Percentiles rank a stretch among this genome's conserved stretches.
phyloP scores from a whole-genome alignment of 2,797 vertebrate genomes.

The Protonibea diacanthus region DNA sequence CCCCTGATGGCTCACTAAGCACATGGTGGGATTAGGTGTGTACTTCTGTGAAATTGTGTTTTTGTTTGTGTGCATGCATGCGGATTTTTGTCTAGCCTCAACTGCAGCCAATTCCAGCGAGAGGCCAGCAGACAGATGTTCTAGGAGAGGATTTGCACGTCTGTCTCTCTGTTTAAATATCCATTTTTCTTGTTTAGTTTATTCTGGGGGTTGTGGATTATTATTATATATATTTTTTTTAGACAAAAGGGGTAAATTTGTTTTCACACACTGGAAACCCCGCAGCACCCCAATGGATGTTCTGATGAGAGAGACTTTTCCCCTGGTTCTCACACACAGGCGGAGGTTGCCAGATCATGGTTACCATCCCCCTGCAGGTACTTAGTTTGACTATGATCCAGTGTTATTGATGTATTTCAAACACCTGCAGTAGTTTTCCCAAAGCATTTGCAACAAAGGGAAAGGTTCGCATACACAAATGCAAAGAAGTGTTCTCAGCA shows the following conservation, averaged over 20 bases:
- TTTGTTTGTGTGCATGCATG: conserved; percentile 53
- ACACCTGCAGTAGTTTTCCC: conserved; percentile 70
- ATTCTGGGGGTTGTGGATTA: conserved; percentile 28
- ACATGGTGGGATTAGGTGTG: conserved; percentile 78
- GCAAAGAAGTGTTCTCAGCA: conserved; percentile 44
- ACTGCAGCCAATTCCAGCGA: conserved; percentile 74
- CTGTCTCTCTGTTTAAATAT: conserved; percentile 71
- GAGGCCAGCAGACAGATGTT: conserved; percentile 81
- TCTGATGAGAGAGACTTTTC: conserved; percentile 72
- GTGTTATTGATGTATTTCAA: conserved; percentile 73
- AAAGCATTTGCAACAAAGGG: conserved; percentile 62
- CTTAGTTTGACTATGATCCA: conserved; percentile 74
- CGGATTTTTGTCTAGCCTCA: conserved; percentile 63
- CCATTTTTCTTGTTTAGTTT: conserved; percentile 64
- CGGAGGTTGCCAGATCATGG: conserved; percentile 73
- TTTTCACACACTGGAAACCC: conserved; percentile 67
- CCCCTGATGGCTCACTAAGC: conserved; percentile 76
- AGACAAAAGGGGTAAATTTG: conserved; percentile 44
- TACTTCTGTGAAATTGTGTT: conserved; percentile 60
- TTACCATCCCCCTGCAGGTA: conserved; percentile 74
- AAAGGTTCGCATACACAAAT: conserved; percentile 40
- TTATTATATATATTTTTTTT: conserved; percentile 2
- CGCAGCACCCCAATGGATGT: conserved; percentile 59
- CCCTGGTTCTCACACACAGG: conserved; percentile 61
- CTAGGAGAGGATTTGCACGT: conserved; percentile 68